Percentiles rank a stretch among this genome's conserved stretches.
Conservation (phyloP, 2,888 invertebrate genomes). For the Scaptomyza parva region DNA sequence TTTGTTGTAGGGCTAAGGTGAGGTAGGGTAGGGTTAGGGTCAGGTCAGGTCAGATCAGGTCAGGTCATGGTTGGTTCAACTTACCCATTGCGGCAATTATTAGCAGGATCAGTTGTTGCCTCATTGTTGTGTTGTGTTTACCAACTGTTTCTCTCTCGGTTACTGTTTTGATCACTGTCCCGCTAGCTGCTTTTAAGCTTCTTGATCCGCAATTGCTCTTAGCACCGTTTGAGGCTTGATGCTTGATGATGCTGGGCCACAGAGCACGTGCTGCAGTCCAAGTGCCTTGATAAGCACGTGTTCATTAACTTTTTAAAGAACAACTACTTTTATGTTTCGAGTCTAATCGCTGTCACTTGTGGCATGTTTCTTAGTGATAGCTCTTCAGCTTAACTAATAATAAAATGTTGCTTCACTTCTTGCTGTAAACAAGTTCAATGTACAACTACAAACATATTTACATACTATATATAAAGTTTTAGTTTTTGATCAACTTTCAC, state of each 20-base stretch:
- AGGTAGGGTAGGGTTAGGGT: no score
- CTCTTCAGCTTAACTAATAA: neutral
- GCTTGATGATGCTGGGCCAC: neutral
- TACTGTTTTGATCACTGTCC: conserved; percentile 23
- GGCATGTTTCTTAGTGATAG: conserved; percentile 30
- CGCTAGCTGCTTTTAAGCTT: conserved; percentile 57
- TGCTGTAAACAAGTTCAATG: conserved; percentile 28
- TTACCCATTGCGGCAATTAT: conserved; percentile 60
- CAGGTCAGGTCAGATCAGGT: no score
- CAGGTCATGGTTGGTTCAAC: no score
- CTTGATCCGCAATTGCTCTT: neutral
- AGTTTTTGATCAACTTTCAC: no score
- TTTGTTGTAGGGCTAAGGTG: conserved; percentile 34
- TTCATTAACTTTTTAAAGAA: conserved; percentile 23
- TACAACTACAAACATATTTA: no score
- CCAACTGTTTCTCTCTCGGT: conserved; percentile 21
- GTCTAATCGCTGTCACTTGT: conserved; percentile 19
- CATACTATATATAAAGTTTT: no score
- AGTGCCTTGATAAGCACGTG: conserved; percentile 56
- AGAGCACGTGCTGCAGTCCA: conserved; percentile 42
- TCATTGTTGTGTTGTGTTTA: conserved; percentile 30
- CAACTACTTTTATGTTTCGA: neutral
- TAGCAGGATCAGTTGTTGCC: conserved; percentile 56
- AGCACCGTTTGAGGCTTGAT: neutral
- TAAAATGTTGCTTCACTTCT: neutral